Evolutionary conservation across 2,113 vertebrate species (phyloP).

Genomic region (Toxostoma redivivum): DNA sequence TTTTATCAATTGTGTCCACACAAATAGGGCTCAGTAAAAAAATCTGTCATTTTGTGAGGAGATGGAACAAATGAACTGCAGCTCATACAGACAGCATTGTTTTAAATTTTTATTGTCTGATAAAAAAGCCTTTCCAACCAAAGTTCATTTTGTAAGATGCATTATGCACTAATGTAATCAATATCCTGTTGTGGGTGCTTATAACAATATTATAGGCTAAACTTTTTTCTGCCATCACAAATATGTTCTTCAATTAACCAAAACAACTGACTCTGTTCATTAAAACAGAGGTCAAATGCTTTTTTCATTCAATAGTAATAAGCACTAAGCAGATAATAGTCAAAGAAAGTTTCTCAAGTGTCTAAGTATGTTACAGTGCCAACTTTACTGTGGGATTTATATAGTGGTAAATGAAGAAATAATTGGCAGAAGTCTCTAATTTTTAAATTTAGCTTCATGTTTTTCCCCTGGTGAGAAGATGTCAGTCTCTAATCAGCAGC

Average conservation of each 20-base stretch:
- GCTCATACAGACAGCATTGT: neutral
- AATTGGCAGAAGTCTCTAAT: neutral
- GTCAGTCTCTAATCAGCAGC: neutral
- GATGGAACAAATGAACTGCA: neutral
- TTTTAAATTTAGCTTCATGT: neutral
- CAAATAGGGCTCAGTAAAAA: neutral
- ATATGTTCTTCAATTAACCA: neutral
- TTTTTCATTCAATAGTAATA: neutral
- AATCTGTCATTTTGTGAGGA: neutral
- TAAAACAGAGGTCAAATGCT: neutral
- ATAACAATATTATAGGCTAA: neutral
- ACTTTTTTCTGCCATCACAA: neutral
- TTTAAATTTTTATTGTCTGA: neutral
- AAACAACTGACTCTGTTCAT: neutral
- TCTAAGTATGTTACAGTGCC: neutral
- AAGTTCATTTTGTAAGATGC: neutral
- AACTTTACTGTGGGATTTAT: neutral
- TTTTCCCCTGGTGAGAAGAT: neutral
- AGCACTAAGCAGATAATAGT: neutral
- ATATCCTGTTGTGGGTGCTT: neutral
- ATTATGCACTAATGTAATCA: neutral
- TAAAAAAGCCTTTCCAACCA: neutral
- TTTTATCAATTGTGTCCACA: neutral
- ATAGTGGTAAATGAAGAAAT: neutral
- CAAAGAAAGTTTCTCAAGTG: neutral